Evolutionary conservation across 1,140 invertebrate species (phyloP).

Genomic region (Scaptodrosophila lebanonensis): DNA sequence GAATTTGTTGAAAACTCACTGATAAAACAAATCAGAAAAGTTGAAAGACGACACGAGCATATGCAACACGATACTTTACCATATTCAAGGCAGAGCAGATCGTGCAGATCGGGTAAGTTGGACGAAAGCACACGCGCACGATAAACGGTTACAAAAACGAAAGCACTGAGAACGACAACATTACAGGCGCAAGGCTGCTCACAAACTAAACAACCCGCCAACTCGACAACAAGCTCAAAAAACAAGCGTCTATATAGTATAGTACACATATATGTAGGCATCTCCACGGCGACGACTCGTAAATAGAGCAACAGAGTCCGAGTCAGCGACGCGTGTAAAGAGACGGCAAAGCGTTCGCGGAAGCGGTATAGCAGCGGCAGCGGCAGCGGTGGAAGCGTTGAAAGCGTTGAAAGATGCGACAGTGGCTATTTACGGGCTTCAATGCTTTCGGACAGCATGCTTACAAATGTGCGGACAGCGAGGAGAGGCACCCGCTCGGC

Average conservation of each 20-base stretch:
- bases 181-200: constrained; percentile 48
- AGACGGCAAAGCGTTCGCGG: too few species aligned
- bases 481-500: constrained; percentile 31
- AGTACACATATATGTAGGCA: background rate
- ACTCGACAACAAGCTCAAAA: constrained; percentile 44
- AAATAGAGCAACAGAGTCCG: constrained; percentile 8
- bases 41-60: too few species aligned
- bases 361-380: too few species aligned
- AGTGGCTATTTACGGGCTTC: constrained; percentile 73
- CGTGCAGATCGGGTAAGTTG: constrained; percentile 1
- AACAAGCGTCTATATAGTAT: background rate
- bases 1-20: too few species aligned
- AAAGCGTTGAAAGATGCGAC: constrained; percentile 44
- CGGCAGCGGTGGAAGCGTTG: background rate
- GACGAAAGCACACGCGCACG: background rate
- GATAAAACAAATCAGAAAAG: too few species aligned
- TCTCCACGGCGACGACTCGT: constrained; percentile 3
- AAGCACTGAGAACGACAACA: constrained; percentile 62
- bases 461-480: constrained; percentile 22
- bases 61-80: too few species aligned
- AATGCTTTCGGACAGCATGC: constrained; percentile 77
- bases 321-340: too few species aligned
- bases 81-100: too few species aligned
- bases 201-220: constrained; percentile 42
- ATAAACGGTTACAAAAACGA: constrained; percentile 15